These are phyloP conservation scores for Sarcophaga carnaria DNA, from an alignment of 2,888 invertebrate genomes.

Conservation along the genomic window DNA sequence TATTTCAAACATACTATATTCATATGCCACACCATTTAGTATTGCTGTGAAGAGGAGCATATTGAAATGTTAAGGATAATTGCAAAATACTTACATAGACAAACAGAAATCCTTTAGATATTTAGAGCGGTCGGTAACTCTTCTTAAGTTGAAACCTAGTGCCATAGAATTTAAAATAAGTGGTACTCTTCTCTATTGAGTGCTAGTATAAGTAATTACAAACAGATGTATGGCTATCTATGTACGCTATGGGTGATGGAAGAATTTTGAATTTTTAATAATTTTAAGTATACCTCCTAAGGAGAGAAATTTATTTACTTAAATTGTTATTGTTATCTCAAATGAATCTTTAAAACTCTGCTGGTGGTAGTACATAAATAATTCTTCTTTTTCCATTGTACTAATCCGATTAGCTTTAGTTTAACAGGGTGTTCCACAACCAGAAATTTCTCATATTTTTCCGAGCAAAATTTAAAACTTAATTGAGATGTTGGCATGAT, in stretches of 20 bases:
- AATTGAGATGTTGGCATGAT: too few relatives aligned
- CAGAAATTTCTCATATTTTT: too few relatives aligned
- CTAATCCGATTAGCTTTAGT: too few relatives aligned
- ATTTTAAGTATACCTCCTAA: conserved; percentile 51
- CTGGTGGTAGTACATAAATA: too few relatives aligned
- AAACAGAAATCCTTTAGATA: conserved; percentile 12
- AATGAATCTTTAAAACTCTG: too few relatives aligned
- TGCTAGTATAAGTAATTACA: background rate
- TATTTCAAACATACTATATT: conserved; percentile 34
- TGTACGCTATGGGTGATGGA: too few relatives aligned
- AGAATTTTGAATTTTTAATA: background rate
- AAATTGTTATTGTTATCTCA: too few relatives aligned
- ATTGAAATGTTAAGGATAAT: conserved; percentile 65
- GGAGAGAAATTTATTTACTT: background rate
- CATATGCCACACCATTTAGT: background rate
- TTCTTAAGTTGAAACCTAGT: too few relatives aligned
- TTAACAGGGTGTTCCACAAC: too few relatives aligned
- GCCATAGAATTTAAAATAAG: too few relatives aligned
- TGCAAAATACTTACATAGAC: conserved; percentile 58
- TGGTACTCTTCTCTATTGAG: background rate
- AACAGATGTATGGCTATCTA: background rate
- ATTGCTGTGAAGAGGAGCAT: conserved; percentile 24
- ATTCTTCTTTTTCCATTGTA: too few relatives aligned
- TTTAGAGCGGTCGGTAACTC: background rate
- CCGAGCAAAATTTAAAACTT: too few relatives aligned